Evolutionary conservation across 2,797 vertebrate genomes (phyloP).

Genomic region (Coendou prehensilis): DNA sequence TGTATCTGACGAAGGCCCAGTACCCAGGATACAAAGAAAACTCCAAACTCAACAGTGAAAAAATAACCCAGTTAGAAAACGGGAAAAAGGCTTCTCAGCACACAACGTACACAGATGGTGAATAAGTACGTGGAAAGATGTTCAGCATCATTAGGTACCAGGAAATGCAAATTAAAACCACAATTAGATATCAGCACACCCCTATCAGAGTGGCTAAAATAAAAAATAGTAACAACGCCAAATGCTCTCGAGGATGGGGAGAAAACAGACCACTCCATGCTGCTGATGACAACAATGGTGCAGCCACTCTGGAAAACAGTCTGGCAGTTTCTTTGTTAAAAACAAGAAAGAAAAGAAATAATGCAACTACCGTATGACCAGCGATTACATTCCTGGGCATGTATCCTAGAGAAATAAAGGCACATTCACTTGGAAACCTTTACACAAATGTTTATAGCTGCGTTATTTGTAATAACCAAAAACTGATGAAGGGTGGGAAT

Average conservation of each 20-base stretch:
- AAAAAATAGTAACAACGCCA: not conserved
- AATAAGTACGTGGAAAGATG: not conserved
- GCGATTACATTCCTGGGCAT: not conserved
- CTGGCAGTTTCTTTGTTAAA: constrained; percentile 16
- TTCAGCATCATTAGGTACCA: constrained; percentile 10
- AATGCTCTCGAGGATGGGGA: not conserved
- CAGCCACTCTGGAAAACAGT: not conserved
- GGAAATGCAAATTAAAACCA: constrained; percentile 21
- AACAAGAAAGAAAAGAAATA: constrained; percentile 11
- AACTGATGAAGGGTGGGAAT: not conserved
- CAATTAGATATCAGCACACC: not conserved
- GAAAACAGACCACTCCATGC: not conserved
- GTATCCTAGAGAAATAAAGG: not conserved
- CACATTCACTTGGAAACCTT: not conserved
- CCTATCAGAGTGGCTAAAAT: not conserved
- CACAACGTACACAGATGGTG: not conserved
- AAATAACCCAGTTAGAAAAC: not conserved
- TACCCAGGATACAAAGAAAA: not conserved
- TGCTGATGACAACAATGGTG: not conserved
- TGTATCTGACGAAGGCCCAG: not conserved
- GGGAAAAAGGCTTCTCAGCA: not conserved
- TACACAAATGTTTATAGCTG: not conserved
- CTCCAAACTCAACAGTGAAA: not conserved
- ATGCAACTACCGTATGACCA: not conserved
- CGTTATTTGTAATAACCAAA: not conserved